Evolutionary conservation across 2,888 invertebrate genomes (phyloP).

Genomic region (Pycnomerus fuliginosus): DNA sequence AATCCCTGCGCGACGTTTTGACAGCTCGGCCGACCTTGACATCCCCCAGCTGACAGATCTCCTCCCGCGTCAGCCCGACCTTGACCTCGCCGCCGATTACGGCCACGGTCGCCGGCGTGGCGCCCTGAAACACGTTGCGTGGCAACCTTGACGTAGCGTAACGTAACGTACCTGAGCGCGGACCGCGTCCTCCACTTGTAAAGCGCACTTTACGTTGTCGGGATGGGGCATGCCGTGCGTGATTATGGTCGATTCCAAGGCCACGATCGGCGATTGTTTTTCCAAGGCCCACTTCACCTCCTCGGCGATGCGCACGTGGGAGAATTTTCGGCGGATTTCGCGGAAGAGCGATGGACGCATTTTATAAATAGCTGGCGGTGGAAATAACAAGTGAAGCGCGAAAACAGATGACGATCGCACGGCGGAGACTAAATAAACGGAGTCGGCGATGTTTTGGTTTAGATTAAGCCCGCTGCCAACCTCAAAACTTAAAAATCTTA

Average conservation of each 20-base stretch:
- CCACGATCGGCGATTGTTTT: constrained; percentile 75
- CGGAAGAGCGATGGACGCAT: no score
- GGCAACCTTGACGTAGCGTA: no score
- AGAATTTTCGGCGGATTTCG: no score
- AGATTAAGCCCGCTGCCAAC: no score
- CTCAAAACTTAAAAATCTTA: no score
- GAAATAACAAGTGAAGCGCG: no score
- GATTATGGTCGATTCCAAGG: constrained; percentile 95
- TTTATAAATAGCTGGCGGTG: no score
- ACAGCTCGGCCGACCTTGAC: constrained; percentile 54
- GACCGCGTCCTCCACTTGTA: constrained; percentile 77
- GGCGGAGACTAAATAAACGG: no score
- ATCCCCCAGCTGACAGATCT: constrained; percentile 67
- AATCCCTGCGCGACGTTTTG: constrained; percentile 87
- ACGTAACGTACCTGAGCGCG: constrained; percentile 62
- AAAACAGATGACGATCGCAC: no score
- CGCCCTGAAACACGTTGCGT: constrained; percentile 72
- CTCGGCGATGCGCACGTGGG: no score
- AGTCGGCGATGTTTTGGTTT: no score
- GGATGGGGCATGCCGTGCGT: constrained; percentile 99
- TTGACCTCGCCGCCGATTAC: constrained; percentile 80
- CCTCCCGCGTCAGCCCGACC: constrained; percentile 69
- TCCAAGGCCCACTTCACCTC: constrained; percentile 68
- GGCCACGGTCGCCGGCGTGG: constrained; percentile 89
- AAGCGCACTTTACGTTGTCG: constrained; percentile 82